Evolutionary conservation across 1,140 invertebrate species (phyloP), one percentile per base, ranked within the genome.

Genomic region (Drosophila bocqueti): DNA sequence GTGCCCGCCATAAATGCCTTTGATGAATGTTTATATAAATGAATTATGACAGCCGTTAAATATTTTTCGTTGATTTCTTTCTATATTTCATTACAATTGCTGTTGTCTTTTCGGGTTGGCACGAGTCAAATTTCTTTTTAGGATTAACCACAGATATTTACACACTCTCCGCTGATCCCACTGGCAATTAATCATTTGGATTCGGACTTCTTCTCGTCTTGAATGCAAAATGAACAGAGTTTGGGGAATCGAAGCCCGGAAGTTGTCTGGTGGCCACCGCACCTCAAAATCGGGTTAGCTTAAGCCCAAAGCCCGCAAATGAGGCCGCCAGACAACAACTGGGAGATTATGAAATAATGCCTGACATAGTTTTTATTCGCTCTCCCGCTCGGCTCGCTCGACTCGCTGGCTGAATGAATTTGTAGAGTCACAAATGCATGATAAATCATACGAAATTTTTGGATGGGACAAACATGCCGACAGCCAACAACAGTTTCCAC

Each of bases 371-470:
- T 89, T 90, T 76, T 31, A 38, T 46, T 43, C 60, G 24, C 54
- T 45, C 55, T 52, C 61, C 42, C 54, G 24, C 54, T 24, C 21
- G 60, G 4, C 61, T 45, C 52, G 21, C 52, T 21, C 26, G 57
- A 2, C 26, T 6, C 55, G 34, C 55, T 59, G 49, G 6, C 49
- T 62, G 82, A 55, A 65, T 73, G 84, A 87, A 83, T 81, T 21
- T 90, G 86, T 91, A 77, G 77, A 91, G 90, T 91, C 90, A 91
- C 83, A 91, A 83, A 74, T 81, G 90, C 80, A 91, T 81, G 85
- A 91, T 91, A 84, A 91, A 91, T 91, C 90, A 92, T 83, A 75
- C 65, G 69, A 72, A 76, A 76, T 80, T 83, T 78, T 74, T 38
- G 63, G 62, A 91, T 84, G 85, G 82, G 81, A 86, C 82, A 86